Evolutionary conservation across 2,797 vertebrate species (phyloP), one percentile per base, ranked within the genome.

Genomic region (Fistularia commersonii): DNA sequence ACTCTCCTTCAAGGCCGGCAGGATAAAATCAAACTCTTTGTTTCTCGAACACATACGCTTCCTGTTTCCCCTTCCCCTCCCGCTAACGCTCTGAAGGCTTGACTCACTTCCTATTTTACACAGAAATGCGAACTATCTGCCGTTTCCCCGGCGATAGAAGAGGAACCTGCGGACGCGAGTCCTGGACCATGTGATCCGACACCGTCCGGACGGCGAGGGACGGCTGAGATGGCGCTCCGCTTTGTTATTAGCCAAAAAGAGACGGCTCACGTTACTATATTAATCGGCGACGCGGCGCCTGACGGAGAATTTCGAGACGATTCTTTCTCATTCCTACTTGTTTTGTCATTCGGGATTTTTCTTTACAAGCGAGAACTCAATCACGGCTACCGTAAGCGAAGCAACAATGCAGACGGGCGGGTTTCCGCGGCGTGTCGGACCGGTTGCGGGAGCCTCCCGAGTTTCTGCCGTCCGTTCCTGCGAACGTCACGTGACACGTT

Each of bases 61-160:
- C 88, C 88, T 80, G 82, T 77, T 80, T 76, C n/a, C n/a, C n/a
- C n/a, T 58, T 39, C 50, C 69, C 57, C 69, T 59, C 42, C 47
- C 61, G 67, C 75, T 69, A 58, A 83, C 80, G 81, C 78, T 86
- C 62, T 66, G 43, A 80, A 64, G 59, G 63, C 70, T 55, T 11
- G 69, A 78, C 70, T 79, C 69, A 81, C 70, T 87, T 89, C 80
- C 83, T 83, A 71, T 73, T 63, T 64, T 53, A 62, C 55, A 68
- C 54, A 59, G 43, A 62, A 78, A 72, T 58, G 61, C 31, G 3
- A 61, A 65, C 66, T 57, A 63, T 70, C 64, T 62, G 53, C 51
- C 39, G 59, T 59, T 85, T 82, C 73, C 72, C 73, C 38, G 13
- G 11, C 10, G 4, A 44, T 32, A 42, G 50, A 54, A 11, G n/a